Evolutionary conservation across 37 sponge, comb jelly and placozoan genomes (phyloP), one percentile per base, ranked within the genome.

Genomic region (Bolinopsis microptera): DNA sequence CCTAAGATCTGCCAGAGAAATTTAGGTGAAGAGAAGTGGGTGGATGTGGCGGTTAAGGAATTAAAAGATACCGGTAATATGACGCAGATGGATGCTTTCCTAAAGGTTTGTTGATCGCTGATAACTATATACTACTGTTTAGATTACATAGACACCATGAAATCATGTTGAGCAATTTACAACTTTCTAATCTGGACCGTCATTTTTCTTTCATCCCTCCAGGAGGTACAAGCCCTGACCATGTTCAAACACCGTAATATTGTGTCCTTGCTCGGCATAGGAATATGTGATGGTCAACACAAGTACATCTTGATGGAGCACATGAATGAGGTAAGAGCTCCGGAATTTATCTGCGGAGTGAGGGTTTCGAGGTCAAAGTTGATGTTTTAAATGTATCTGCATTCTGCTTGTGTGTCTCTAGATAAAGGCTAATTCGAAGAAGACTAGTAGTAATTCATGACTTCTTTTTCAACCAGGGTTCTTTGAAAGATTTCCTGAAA

Each of bases 11-110:
- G 25, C 3, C 25, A 72, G 74, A 72, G 31, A 28, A 72, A 8
- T 3, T 5, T 72, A n/a, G 74, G 74, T 9, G 74, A 72, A n/a
- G 26, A 72, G 2, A 72, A 82, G 36, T 82, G 83, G 83, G 38
- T 82, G 83, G 24, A 32, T 31, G 83, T 82, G 38, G 83, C 83
- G 36, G 83, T 82, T 8, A 82, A 82, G 83, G 83, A 82, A 82
- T 36, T 82, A 3, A 82, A 32, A 23, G 31, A 82, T 31, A 36
- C 31, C 23, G 83, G 31, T 2, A 16, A 74, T 5, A 74, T 74
- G 8, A 25, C 76, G 76, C 24, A 74, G 8, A 23, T 0, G 5
- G 83, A 82, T 1, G 83, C 83, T 13, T 35, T 82, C 38, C 38
- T 35, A 3, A 82, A 82, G 83, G 83, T 82, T 24, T n/a, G n/a